phyloP scores from a whole-genome alignment of 2,888 invertebrate genomes.

The Lampropteryx suffumata region DNA sequence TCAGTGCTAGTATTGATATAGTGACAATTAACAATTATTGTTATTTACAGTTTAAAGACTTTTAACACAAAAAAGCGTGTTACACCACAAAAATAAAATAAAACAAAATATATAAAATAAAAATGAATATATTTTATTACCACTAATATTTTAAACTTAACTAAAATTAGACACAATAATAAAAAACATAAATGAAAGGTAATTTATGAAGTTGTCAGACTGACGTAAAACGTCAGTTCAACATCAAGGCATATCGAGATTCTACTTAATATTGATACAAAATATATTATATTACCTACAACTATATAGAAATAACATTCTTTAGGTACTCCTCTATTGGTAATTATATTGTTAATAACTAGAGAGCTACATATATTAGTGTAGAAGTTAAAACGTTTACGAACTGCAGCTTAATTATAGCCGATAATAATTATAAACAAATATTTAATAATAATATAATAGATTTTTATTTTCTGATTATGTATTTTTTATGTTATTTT shows the following conservation, averaged over 20 bases:
- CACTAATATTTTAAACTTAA: conserved; percentile 70
- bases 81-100: conserved; percentile 65
- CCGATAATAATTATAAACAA: conserved; percentile 29
- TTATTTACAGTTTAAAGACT: not conserved
- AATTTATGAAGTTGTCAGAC: conserved; percentile 34
- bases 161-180: conserved; percentile 65
- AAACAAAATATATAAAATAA: conserved; percentile 80
- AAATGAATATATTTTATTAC: conserved; percentile 81
- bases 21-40: not conserved
- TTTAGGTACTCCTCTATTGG: conserved; percentile 57
- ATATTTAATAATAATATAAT: conserved; percentile 12
- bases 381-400: conserved; percentile 7
- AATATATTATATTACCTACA: conserved; percentile 39
- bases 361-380: conserved; percentile 52
- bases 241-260: conserved; percentile 73
- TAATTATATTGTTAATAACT: conserved; percentile 39
- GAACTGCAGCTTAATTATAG: conserved; percentile 24
- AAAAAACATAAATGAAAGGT: conserved; percentile 44
- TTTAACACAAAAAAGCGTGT: conserved; percentile 13
- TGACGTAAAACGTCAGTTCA: conserved; percentile 39
- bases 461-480: conserved; percentile 13
- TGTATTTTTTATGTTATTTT: conserved; percentile 16
- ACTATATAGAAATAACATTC: conserved; percentile 52
- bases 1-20: not conserved
- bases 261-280: conserved; percentile 53